Percentiles rank a stretch among this genome's conserved stretches.
These are phyloP conservation scores for Pelochelys cantorii DNA, from an alignment of 2,797 vertebrate species.

Conservation along the genomic window DNA sequence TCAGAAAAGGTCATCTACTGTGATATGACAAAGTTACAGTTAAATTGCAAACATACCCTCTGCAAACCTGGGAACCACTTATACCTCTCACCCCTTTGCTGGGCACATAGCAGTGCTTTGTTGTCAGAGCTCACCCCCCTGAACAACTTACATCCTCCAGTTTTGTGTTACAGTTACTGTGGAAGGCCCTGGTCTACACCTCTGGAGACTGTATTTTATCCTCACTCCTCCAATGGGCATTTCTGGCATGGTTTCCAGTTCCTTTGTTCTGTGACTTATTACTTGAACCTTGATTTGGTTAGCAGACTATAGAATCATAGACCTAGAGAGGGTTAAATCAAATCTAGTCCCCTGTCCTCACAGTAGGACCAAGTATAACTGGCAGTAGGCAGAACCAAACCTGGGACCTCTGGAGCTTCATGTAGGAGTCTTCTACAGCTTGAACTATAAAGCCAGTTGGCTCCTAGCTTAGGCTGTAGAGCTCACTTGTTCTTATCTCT, in stretches of 20 bases:
- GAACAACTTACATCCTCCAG: rapidly evolving
- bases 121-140: neutral
- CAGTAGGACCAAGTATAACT: no score
- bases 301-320: neutral
- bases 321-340: no score
- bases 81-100: neutral
- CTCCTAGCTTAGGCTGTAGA: no score
- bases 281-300: neutral
- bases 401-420: no score
- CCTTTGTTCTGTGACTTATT: neutral
- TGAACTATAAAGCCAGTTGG: no score
- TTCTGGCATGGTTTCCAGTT: neutral
- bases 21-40: neutral
- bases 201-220: neutral
- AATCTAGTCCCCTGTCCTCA: no score
- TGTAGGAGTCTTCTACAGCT: no score
- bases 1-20: rapidly evolving
- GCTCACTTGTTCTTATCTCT: no score
- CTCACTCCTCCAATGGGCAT: neutral
- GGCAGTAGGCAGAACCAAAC: no score
- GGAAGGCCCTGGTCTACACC: rapidly evolving
- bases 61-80: neutral
- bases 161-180: neutral
- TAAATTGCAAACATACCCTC: rapidly evolving
- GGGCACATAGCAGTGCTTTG: rapidly evolving